Base-by-base conservation (phyloP, 2,888 invertebrate genomes). In the Xylota sylvarum region DNA sequence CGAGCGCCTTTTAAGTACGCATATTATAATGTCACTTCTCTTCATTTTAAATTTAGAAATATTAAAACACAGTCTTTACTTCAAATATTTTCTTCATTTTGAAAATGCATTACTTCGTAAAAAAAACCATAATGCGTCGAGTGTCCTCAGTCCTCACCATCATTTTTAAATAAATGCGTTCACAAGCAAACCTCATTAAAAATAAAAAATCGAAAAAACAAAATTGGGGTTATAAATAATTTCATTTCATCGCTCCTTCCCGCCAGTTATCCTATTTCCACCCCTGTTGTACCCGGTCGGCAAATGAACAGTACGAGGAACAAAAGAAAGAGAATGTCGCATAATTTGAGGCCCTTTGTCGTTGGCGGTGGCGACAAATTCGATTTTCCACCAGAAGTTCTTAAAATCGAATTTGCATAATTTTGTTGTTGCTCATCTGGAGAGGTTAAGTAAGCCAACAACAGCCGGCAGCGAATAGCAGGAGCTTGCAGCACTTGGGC, bases 371-470 rank as follows among this genome's bases (percentile, higher is more conserved):
- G 73, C 82, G 73, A 86, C 86, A 86, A 86, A 86, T 86, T 82
- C 82, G 86, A 86, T 86, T 86, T 82, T 82, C 86, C 82, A 77
- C 82, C 77, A 82, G 86, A 73, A 86, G 72, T 77, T 86, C 86
- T 86, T 86, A 86, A 86, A 86, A 86, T 82, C 64, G 56, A 86
- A 86, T 86, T 86, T 86, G 35, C 86, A 86, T 86, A 86, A 86
- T 82, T 86, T 86, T 82, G 86, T 86, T 86, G 76, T 78, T 86
- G 77, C 77, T 86, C 86, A 82, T 82, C 82, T 86, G 77, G 62
- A 86, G 86, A 86, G 82, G 86, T 86, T 86, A 86, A 86, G 86
- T 86, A 82, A 86, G 77, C 77, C 73, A 86, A 86, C 82, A 86
- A 82, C 82, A 86, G 82, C 86, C 86, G 37, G 19, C 52, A 81